Evolutionary conservation across 2,888 invertebrate genomes (phyloP), one percentile per base, ranked within the genome.

Genomic region (Xestia sexstrigata): DNA sequence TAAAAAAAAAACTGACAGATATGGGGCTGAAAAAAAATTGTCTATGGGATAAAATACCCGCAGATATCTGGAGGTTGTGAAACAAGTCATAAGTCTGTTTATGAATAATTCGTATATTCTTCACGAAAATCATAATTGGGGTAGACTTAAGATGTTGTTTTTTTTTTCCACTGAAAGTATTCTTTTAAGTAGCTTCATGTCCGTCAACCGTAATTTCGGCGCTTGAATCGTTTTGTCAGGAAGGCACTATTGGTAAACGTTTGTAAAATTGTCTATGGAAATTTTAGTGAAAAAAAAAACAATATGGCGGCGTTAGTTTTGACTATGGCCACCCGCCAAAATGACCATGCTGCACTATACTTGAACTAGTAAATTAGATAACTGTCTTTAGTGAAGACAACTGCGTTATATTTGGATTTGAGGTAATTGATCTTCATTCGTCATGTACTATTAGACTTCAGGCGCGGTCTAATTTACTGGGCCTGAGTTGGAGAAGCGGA

Each of bases 31-130:
- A 39, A 20, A 4, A 30, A 26, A 20, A 30, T 26, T 66, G 60
- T 68, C n/a, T 11, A 42, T 58, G 30, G 6, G 42, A 30, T 68
- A 26, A 42, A 39, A 3, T 35, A 2, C 11, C 4, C 30, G 6
- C 7, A 55, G 1, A 17, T 15, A 62, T 69, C 52, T 9, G 23
- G 62, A 47, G 62, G 1, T 26, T 17, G 17, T 63, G 52, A 30
- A 39, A 39, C 13, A 52, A 13, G 26, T 39, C 26, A 0, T 35
- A 39, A 49, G 15, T 81, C 60, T 77, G 35, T 70, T 60, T 52
- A 49, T 15, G 30, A 35, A n/a, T 58, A 35, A n/a, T 52, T 45
- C 7, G 67, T 81, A 70, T 66, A 81, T 30, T 49, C 23, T 74
- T 74, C 67, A 73, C 58, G 73, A 73, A 35, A 45, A 11, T 4